A percentile compares a stretch with the other conserved stretches of the same genome.
These are phyloP conservation scores for Thunnus albacares DNA, from an alignment of 2,797 vertebrate genomes.

Conservation along the genomic window DNA sequence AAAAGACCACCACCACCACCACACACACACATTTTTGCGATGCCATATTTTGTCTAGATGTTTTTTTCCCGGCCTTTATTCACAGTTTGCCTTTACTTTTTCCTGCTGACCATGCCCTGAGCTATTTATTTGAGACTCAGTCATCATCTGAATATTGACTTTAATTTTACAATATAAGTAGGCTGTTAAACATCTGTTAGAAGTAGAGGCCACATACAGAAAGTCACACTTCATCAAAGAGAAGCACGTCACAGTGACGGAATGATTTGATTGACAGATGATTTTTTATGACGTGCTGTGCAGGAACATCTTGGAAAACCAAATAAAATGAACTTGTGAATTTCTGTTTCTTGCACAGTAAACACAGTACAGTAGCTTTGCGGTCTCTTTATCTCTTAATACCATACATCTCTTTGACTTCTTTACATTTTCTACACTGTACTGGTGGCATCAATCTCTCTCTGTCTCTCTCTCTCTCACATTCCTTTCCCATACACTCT, in stretches of 20 bases:
- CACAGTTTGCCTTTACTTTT: background rate
- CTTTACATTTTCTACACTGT: background rate
- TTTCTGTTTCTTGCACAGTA: background rate
- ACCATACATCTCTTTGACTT: conserved; percentile 12
- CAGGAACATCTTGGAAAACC: conserved; percentile 9
- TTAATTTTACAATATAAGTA: conserved; percentile 3
- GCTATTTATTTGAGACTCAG: background rate
- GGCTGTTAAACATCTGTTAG: background rate
- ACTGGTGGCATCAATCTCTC: background rate
- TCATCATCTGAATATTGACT: background rate
- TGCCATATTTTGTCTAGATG: too few species aligned
- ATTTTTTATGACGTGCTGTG: conserved; percentile 28
- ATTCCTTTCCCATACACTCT: conserved; percentile 16
- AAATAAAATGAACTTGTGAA: conserved; percentile 6
- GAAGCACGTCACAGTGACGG: background rate
- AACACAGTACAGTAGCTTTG: background rate
- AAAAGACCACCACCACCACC: too few species aligned
- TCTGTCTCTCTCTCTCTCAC: background rate
- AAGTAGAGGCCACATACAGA: background rate
- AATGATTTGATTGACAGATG: conserved; percentile 12
- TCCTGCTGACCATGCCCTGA: background rate
- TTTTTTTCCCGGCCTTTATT: background rate
- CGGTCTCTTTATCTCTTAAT: too few species aligned
- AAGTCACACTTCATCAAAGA: conserved; percentile 2
- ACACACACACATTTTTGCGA: too few species aligned